Conservation (phyloP, 2,888 invertebrate genomes). For the Dorcus parallelipipedus region DNA sequence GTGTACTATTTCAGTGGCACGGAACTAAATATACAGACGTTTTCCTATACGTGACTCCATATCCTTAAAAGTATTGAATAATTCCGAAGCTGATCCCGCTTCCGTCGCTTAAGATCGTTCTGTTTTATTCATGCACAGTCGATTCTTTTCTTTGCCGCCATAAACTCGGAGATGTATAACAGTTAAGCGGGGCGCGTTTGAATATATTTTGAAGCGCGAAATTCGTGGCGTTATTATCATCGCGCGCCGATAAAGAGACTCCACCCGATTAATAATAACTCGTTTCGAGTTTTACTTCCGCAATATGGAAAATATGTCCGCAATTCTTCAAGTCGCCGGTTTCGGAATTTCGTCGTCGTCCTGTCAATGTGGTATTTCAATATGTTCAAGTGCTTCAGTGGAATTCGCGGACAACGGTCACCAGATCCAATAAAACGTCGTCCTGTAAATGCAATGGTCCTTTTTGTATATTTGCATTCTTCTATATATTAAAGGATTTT, state of each 20-base stretch:
- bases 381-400: slow-evolving; percentile 34
- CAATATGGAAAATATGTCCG: neutral
- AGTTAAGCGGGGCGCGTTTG: neutral
- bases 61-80: slow-evolving; percentile 46
- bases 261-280: neutral
- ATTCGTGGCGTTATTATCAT: slow-evolving; percentile 8
- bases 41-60: slow-evolving; percentile 42
- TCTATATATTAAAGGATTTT: neutral
- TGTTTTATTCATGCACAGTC: slow-evolving; percentile 48
- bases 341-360: slow-evolving; percentile 13
- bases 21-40: slow-evolving; percentile 14
- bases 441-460: neutral
- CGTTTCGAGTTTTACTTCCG: neutral
- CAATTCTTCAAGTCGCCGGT: slow-evolving; percentile 7
- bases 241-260: neutral
- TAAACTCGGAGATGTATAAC: neutral
- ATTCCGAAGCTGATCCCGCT: slow-evolving; percentile 41
- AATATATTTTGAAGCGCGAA: too few relatives aligned
- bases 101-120: slow-evolving; percentile 44
- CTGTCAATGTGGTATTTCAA: slow-evolving; percentile 46
- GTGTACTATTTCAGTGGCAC: neutral
- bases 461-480: neutral
- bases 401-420: slow-evolving; percentile 14
- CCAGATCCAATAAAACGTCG: slow-evolving; percentile 13
- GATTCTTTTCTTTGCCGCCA: slow-evolving; percentile 27